phyloP scores from a whole-genome alignment of 2,797 vertebrate genomes.

The Syndactyla subalaris region DNA sequence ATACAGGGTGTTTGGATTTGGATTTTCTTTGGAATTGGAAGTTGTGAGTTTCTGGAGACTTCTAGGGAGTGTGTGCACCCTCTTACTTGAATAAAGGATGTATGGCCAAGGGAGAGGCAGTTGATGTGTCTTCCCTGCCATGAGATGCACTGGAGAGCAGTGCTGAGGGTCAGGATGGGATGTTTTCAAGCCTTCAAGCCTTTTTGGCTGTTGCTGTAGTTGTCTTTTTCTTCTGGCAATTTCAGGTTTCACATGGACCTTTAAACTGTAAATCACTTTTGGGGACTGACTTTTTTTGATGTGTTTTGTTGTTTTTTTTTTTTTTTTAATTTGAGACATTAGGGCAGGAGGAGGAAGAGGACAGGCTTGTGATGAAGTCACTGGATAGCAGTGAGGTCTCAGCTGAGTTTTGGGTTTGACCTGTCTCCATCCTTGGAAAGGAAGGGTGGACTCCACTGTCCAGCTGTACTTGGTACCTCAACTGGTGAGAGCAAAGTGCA shows the following conservation, averaged over 20 bases:
- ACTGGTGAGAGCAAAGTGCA: not conserved
- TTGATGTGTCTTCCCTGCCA: not conserved
- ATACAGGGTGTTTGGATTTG: not conserved
- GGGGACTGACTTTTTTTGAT: not conserved
- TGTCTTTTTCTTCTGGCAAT: not conserved
- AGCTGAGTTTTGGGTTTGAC: not conserved
- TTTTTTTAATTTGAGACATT: not conserved
- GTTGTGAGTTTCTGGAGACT: not conserved
- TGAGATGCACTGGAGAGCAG: not conserved
- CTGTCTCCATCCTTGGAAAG: not conserved
- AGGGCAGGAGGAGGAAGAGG: not conserved
- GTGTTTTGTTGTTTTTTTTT: not conserved
- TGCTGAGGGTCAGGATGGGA: not conserved
- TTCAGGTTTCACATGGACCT: not conserved
- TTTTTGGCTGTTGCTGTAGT: not conserved
- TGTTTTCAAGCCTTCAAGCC: not conserved
- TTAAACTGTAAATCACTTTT: not conserved
- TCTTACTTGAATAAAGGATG: not conserved
- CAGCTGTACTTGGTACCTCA: not conserved
- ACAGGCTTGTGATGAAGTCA: not conserved
- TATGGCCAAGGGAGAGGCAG: not conserved
- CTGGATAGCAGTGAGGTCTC: not conserved
- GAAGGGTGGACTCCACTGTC: accelerated
- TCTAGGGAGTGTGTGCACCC: not conserved
- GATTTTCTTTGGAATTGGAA: not conserved